Percentiles rank a stretch among this genome's conserved stretches.
phyloP scores from a whole-genome alignment of 2,888 invertebrate genomes.

The Agrilus biguttatus region DNA sequence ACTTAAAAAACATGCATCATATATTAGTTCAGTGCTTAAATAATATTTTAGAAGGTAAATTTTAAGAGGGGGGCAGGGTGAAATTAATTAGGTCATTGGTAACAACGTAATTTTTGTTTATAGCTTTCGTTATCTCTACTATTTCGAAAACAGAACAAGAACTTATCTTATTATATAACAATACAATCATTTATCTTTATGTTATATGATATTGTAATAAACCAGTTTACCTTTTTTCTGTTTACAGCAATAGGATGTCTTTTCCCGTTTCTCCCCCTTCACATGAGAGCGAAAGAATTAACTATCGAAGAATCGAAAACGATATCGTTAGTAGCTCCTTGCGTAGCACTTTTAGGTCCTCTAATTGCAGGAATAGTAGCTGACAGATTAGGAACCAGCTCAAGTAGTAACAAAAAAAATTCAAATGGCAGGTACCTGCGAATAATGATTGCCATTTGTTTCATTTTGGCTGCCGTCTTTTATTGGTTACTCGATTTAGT shows the following conservation, averaged over 20 bases:
- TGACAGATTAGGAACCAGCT: constrained; percentile 47
- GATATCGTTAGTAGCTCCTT: constrained; percentile 66
- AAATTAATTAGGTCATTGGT: too few species aligned
- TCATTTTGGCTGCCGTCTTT: constrained; percentile 52
- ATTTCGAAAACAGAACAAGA: too few species aligned
- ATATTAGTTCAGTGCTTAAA: too few species aligned
- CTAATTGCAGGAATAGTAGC: constrained; percentile 63
- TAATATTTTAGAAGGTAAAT: too few species aligned
- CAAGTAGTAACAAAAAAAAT: constrained; percentile 23
- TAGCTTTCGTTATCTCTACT: too few species aligned
- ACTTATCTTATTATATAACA: too few species aligned
- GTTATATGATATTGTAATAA: too few species aligned
- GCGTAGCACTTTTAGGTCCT: constrained; percentile 66
- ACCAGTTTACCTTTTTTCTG: not conserved
- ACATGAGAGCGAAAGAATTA: constrained; percentile 60
- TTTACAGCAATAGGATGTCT: constrained; percentile 64
- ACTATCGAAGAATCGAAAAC: constrained; percentile 58
- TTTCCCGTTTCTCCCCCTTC: constrained; percentile 66
- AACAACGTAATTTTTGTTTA: too few species aligned
- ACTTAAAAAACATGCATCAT: too few species aligned
- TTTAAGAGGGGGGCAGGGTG: too few species aligned
- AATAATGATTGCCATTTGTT: constrained; percentile 49
- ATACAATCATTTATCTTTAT: too few species aligned
- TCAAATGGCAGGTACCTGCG: constrained; percentile 50
- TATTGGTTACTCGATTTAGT: constrained; percentile 53